Evolutionary conservation across 2,888 invertebrate genomes (phyloP), one percentile per base, ranked within the genome.

Genomic region (Lasioglossum oenotherae): DNA sequence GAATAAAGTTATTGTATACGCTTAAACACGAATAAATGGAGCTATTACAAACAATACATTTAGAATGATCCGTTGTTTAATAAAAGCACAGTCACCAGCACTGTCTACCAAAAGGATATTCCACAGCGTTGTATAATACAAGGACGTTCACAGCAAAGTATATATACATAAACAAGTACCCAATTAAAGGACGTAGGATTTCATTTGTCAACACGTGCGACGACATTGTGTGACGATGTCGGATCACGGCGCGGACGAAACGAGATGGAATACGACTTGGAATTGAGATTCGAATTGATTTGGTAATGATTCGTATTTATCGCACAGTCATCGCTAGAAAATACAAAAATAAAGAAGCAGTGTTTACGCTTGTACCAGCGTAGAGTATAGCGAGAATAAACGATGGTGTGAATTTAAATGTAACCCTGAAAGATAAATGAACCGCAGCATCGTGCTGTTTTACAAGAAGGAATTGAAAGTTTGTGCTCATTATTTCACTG

Each of bases 171-270:
- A n/a, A n/a, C n/a, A n/a, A 35, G 35, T 35, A 53, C 23, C n/a
- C 1, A n/a, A n/a, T 12, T 23, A 57, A 57, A 57, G 57, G 57
- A 57, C 12, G 4, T 12, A 12, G 10, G 10, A 57, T 57, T 57
- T 57, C 12, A 57, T 57, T n/a, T 57, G 57, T 12, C 12, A 57
- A 57, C 57, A 57, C 12, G n/a, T 12, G 57, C 57, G n/a, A 57
- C 4, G 53, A 53, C 53, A 53, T 53, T n/a, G n/a, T 10, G n/a
- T 10, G 23, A 27, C 14, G 49, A 44, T n/a, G 35, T 74, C 57
- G 46, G 16, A 75, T 53, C 75, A 67, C 53, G 23, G 64, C 3
- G n/a, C n/a, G 60, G 44, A 80, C 80, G 67, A 14, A 82, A 83
- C 60, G 27, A 81, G 23, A 10, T 27, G 46, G 46, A 57, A 46